phyloP scores from a whole-genome alignment of 2,797 vertebrate genomes.

The Nyctalus aviator region DNA sequence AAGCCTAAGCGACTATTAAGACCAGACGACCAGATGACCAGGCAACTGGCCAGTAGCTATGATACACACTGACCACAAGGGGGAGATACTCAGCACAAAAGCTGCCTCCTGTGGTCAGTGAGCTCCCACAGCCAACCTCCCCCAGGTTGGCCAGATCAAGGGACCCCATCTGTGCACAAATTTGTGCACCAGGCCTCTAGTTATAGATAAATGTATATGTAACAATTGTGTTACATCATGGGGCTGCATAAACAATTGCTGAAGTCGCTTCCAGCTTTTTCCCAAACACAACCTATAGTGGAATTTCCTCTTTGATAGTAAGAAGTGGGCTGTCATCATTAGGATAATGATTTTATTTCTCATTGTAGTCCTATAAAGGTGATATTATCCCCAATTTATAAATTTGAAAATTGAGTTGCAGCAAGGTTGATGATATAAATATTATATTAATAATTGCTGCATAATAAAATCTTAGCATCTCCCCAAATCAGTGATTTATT shows the following conservation, averaged over 20 bases:
- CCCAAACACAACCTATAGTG: not conserved
- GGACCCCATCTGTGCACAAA: no score
- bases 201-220: not conserved
- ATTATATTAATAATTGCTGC: not conserved
- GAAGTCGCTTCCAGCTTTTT: not conserved
- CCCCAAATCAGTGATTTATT: not conserved
- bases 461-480: rapidly evolving
- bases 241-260: no score
- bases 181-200: no score
- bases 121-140: no score
- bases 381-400: not conserved
- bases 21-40: no score
- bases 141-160: no score
- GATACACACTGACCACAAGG: no score
- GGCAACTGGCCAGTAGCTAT: no score
- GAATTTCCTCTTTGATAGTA: not conserved
- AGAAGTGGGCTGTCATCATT: not conserved
- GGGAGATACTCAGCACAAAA: no score
- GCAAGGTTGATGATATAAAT: not conserved
- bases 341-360: not conserved
- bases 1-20: no score
- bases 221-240: not conserved
- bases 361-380: not conserved
- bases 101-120: no score
- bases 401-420: not conserved